Percentiles rank a stretch among this genome's conserved stretches.
phyloP scores from a whole-genome alignment of 2,888 invertebrate species.

The Pachydiplax longipennis region DNA sequence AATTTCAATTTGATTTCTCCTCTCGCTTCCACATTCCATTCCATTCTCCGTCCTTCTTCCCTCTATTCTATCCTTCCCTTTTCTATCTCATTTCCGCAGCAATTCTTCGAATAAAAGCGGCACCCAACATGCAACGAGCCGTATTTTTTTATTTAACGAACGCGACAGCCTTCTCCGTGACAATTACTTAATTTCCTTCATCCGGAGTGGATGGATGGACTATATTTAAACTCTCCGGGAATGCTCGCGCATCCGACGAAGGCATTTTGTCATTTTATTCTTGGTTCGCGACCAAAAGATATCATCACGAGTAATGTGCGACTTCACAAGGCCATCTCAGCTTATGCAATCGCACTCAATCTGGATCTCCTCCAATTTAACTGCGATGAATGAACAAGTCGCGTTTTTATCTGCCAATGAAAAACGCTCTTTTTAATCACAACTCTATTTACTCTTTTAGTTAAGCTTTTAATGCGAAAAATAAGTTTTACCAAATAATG shows the following conservation, averaged over 20 bases:
- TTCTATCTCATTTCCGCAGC: too few species aligned
- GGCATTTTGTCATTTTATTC: conserved; percentile 23
- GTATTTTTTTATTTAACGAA: conserved; percentile 5
- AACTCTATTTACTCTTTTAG: too few species aligned
- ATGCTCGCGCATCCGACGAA: conserved; percentile 23
- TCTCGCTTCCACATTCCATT: too few species aligned
- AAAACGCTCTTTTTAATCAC: too few species aligned
- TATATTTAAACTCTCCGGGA: conserved; percentile 20
- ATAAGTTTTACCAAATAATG: too few species aligned
- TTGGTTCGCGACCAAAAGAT: conserved; percentile 5
- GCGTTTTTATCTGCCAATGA: too few species aligned
- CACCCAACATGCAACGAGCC: background rate
- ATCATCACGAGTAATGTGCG: conserved; percentile 1
- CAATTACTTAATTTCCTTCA: conserved; percentile 37
- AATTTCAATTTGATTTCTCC: too few species aligned
- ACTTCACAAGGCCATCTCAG: background rate
- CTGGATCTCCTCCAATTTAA: too few species aligned
- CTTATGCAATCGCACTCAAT: conserved; percentile 27
- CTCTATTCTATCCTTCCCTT: too few species aligned
- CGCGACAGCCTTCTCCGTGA: conserved; percentile 27
- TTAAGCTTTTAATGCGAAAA: too few species aligned
- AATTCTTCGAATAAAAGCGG: background rate
- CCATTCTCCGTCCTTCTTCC: too few species aligned
- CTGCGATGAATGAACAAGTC: too few species aligned
- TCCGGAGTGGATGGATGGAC: conserved; percentile 8